Evolutionary conservation across 2,797 vertebrate genomes (phyloP).

Genomic region (Pseudomugil tenellus): DNA sequence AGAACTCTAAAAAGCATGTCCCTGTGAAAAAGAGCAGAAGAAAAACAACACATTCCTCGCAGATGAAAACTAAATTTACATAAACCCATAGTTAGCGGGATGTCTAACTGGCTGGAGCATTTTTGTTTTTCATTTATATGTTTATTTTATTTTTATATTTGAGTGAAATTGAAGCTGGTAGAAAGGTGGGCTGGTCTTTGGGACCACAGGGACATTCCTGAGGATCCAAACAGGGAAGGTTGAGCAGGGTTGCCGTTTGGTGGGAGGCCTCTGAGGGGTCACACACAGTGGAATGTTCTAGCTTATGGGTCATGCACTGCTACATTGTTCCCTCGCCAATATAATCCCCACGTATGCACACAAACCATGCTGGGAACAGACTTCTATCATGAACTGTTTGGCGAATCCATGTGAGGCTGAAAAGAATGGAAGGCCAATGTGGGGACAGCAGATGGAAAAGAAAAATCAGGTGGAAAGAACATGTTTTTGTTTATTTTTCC

Average conservation of each 20-base stretch:
- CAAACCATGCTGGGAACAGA: slow-evolving; percentile 72
- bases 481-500: too few species aligned
- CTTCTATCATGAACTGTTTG: slow-evolving; percentile 59
- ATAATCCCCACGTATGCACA: slow-evolving; percentile 77
- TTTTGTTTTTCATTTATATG: neutral
- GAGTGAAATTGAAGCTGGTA: slow-evolving; percentile 38
- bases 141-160: slow-evolving; percentile 22
- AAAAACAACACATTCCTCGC: slow-evolving; percentile 68
- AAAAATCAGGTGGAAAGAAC: neutral
- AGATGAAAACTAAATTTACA: slow-evolving; percentile 47
- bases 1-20: slow-evolving; percentile 30
- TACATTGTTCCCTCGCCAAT: slow-evolving; percentile 65
- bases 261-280: slow-evolving; percentile 70
- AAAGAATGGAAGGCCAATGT: neutral
- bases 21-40: slow-evolving; percentile 41
- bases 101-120: slow-evolving; percentile 44
- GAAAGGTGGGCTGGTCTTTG: slow-evolving; percentile 34
- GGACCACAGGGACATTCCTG: slow-evolving; percentile 73
- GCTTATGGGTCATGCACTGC: slow-evolving; percentile 71
- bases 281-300: slow-evolving; percentile 79
- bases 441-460: slow-evolving; percentile 15
- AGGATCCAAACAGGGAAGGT: slow-evolving; percentile 53
- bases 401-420: slow-evolving; percentile 25
- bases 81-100: slow-evolving; percentile 57
- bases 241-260: slow-evolving; percentile 41